Base-by-base conservation (phyloP, 2,797 vertebrate species). In the Enteromius mattozi region DNA sequence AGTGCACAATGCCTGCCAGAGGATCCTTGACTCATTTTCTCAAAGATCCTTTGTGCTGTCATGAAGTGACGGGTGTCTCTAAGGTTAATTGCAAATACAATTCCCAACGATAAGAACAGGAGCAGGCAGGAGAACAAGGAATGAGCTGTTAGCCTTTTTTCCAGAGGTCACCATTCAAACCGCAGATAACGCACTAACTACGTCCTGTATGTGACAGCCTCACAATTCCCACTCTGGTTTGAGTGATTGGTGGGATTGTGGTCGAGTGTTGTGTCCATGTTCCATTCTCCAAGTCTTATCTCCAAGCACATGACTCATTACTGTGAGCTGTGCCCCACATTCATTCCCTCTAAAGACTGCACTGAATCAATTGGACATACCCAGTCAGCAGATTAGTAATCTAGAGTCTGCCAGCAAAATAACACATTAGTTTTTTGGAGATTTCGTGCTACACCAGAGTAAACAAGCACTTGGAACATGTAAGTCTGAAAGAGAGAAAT, bases 291-390 rank as follows among this genome's bases (percentile, higher is more conserved):
- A 78, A 33, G 49, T 75, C 75, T 85, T 90, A 90, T 91, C 88
- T 59, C 80, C 35, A 76, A 30, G 40, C 65, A 63, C 80, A 65
- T 89, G 89, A 92, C 86, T 91, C 88, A 81, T 71, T 86, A 81
- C 19, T 47, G 19, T 68, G 89, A 87, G 90, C 88, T 86, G 88
- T 87, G 68, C 51, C 78, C 82, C 30, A 84, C 85, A 87, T 84
- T 88, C 83, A 89, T 89, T 89, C 47, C 68, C 70, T 78, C 88
- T 83, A 86, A 86, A 47, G 81, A 61, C 72, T 42, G 49, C 42
- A 71, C 42, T 66, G 86, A 89, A 92, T 91, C 86, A 88, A 86
- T 90, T 90, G 87, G 87, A 81, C 81, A 80, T 71, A 49, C 81
- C 82, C 56, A 40, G 69, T 90, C 81, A 85, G 33, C 86, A 54